Conservation (phyloP, 2,113 vertebrate genomes). For the Lepidothrix coronata region DNA sequence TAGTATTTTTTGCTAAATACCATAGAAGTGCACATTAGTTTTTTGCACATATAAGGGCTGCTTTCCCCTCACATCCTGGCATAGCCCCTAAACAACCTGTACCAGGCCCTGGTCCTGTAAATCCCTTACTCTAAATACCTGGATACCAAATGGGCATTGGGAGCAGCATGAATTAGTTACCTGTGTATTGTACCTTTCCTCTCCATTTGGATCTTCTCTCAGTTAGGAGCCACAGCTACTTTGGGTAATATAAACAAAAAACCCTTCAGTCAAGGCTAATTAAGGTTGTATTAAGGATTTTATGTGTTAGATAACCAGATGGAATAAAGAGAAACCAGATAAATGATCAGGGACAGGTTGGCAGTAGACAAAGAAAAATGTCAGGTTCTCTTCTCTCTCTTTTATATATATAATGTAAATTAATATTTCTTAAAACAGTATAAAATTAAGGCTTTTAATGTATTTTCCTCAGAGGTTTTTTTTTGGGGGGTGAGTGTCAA, state of each 20-base stretch:
- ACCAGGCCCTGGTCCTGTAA: neutral
- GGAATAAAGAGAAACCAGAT: neutral
- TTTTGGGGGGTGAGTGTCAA: accelerated
- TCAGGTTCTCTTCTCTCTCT: neutral
- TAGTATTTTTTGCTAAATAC: neutral
- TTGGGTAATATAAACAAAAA: neutral
- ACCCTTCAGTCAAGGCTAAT: neutral
- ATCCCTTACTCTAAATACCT: neutral
- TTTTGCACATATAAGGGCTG: neutral
- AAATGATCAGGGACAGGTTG: neutral
- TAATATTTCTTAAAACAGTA: neutral
- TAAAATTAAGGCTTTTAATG: neutral
- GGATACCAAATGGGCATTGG: neutral
- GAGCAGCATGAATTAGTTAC: neutral
- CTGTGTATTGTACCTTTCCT: neutral
- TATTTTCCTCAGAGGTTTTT: neutral
- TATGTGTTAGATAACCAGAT: neutral
- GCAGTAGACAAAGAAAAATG: neutral
- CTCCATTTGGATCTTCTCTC: neutral
- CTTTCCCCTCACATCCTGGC: neutral
- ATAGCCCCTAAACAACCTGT: neutral
- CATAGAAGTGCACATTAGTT: neutral
- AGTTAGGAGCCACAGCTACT: neutral
- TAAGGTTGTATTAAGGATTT: neutral
- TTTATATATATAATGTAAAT: neutral